phyloP scores from a whole-genome alignment of 2,888 invertebrate genomes.

The Rhagium mordax region DNA sequence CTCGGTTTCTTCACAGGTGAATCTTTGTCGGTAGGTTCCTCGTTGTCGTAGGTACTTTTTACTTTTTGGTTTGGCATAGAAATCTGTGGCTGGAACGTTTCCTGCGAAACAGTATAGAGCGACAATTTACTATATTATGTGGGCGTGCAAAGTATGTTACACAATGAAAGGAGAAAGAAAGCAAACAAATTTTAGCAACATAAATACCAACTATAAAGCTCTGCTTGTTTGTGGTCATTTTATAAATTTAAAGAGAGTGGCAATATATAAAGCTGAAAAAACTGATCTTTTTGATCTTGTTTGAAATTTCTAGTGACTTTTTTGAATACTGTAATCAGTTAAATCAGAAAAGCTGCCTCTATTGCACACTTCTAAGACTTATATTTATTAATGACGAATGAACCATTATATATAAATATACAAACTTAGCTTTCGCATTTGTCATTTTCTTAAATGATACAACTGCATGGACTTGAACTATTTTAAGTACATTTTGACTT shows the following conservation, averaged over 20 bases:
- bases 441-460: too few species aligned
- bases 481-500: too few species aligned
- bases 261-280: not conserved
- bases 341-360: not conserved
- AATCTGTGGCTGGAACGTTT: slow-evolving; percentile 70
- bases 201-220: not conserved
- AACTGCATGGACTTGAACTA: too few species aligned
- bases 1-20: slow-evolving; percentile 48
- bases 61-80: slow-evolving; percentile 73
- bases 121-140: slow-evolving; percentile 65
- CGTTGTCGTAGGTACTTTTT: slow-evolving; percentile 53
- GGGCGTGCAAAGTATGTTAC: slow-evolving; percentile 37
- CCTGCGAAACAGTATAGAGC: slow-evolving; percentile 65
- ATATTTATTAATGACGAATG: too few species aligned
- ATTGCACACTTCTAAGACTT: too few species aligned
- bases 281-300: not conserved
- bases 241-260: not conserved
- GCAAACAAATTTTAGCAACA: not conserved
- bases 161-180: slow-evolving; percentile 17
- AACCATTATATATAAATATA: too few species aligned
- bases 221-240: not conserved
- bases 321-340: not conserved
- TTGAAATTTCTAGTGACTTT: not conserved
- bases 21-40: slow-evolving; percentile 30
- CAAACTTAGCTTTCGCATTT: too few species aligned